phyloP scores from a whole-genome alignment of 1,140 invertebrate genomes.

The Cyphomyrmex costatus region DNA sequence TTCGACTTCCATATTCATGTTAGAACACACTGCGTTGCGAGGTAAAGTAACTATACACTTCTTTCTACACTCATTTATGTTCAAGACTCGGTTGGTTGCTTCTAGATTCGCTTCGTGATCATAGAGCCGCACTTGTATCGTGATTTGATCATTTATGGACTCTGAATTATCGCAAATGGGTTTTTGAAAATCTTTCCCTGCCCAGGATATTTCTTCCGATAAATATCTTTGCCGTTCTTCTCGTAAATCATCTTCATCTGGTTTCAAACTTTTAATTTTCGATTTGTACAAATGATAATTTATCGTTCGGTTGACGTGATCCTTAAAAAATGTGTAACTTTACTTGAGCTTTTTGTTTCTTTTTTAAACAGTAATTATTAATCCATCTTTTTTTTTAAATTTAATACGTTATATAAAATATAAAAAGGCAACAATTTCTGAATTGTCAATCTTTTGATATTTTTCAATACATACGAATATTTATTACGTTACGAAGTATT shows the following conservation, averaged over 20 bases:
- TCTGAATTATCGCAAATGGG: slow-evolving; percentile 74
- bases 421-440: neutral
- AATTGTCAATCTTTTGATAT: neutral
- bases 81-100: slow-evolving; percentile 69
- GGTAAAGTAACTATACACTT: slow-evolving; percentile 88
- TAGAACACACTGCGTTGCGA: slow-evolving; percentile 88
- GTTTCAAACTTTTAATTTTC: slow-evolving; percentile 66
- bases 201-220: slow-evolving; percentile 72
- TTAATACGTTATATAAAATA: neutral
- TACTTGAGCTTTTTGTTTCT: neutral
- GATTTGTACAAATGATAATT: slow-evolving; percentile 73
- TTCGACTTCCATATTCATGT: slow-evolving; percentile 88
- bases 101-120: slow-evolving; percentile 75
- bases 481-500: neutral
- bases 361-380: too few relatives aligned
- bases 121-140: slow-evolving; percentile 81
- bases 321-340: slow-evolving; percentile 27
- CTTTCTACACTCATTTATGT: slow-evolving; percentile 80
- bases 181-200: slow-evolving; percentile 53
- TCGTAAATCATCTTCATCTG: slow-evolving; percentile 70
- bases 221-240: slow-evolving; percentile 71
- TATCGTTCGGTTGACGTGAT: neutral
- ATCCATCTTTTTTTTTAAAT: neutral
- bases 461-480: slow-evolving; percentile 23
- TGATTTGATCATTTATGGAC: slow-evolving; percentile 60